These are phyloP conservation scores for Palloptera scutellata DNA, from an alignment of 2,888 invertebrate genomes.

Conservation along the genomic window DNA sequence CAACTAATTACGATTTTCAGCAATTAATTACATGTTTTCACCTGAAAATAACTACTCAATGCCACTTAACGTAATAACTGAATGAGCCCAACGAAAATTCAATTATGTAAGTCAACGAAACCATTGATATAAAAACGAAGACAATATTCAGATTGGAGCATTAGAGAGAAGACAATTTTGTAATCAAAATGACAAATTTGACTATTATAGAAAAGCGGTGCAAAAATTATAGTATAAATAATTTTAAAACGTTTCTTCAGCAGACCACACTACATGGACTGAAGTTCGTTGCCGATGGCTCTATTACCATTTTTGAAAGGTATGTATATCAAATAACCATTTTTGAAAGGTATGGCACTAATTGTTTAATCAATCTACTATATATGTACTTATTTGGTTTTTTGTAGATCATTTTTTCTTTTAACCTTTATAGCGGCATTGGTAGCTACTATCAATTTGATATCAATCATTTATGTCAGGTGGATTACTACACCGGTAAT, in stretches of 20 bases:
- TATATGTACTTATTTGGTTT: neutral
- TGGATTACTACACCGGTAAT: slow-evolving; percentile 80
- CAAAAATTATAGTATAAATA: slow-evolving; percentile 33
- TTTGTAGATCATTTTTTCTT: slow-evolving; percentile 75
- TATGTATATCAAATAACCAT: slow-evolving; percentile 26
- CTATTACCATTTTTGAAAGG: slow-evolving; percentile 52
- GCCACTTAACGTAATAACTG: no score
- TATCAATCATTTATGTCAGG: slow-evolving; percentile 75
- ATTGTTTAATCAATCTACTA: no score
- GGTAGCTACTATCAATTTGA: slow-evolving; percentile 67
- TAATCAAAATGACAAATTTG: no score
- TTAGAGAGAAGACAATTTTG: no score
- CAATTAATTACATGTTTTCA: no score
- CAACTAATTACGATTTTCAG: no score
- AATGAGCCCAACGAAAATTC: no score
- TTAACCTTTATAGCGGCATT: slow-evolving; percentile 73
- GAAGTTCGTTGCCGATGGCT: slow-evolving; percentile 50
- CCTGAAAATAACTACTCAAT: no score
- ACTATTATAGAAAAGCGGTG: no score
- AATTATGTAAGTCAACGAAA: no score
- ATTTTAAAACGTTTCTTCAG: slow-evolving; percentile 43
- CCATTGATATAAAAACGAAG: no score
- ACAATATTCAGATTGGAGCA: no score
- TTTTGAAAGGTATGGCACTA: neutral
- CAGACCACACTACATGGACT: slow-evolving; percentile 54